Conservation (phyloP, 2,888 invertebrate genomes). For the Caenorhabditis sp. region DNA sequence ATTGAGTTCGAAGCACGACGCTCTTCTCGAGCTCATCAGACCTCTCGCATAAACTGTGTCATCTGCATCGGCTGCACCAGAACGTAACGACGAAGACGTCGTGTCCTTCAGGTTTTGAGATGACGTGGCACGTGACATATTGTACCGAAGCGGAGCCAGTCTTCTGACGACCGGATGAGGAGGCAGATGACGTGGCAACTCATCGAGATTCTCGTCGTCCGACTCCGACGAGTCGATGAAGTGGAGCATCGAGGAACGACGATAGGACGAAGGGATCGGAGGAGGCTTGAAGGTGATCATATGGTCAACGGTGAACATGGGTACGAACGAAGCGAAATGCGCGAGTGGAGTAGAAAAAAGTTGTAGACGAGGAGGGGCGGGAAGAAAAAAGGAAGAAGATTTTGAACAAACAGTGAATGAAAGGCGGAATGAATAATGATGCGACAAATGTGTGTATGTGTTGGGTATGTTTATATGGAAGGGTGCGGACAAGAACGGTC, state of each 20-base stretch:
- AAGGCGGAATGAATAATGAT: neutral
- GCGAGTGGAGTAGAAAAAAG: neutral
- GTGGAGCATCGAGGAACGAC: conserved; percentile 32
- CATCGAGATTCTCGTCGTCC: conserved; percentile 58
- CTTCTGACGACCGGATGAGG: conserved; percentile 21
- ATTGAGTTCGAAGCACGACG: conserved; percentile 54
- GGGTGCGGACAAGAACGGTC: conserved; percentile 12
- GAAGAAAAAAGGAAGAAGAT: conserved; percentile 1
- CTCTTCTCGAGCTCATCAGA: conserved; percentile 16
- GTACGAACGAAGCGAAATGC: neutral
- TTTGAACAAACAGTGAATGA: conserved; percentile 1
- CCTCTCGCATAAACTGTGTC: neutral
- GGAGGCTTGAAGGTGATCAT: conserved; percentile 27
- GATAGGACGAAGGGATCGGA: neutral
- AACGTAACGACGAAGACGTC: neutral
- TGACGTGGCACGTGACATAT: conserved; percentile 27
- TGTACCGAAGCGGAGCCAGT: conserved; percentile 17
- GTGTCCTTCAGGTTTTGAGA: conserved; percentile 10
- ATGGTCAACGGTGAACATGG: conserved; percentile 31
- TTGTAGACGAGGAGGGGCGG: conserved; percentile 3
- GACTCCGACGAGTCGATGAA: conserved; percentile 62
- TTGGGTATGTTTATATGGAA: conserved; percentile 10
- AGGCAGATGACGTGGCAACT: conserved; percentile 35
- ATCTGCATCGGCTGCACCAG: conserved; percentile 3
- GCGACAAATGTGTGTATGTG: no score